These are phyloP conservation scores for Chaenodraco wilsoni DNA, from an alignment of 2,797 vertebrate genomes.

Conservation along the genomic window DNA sequence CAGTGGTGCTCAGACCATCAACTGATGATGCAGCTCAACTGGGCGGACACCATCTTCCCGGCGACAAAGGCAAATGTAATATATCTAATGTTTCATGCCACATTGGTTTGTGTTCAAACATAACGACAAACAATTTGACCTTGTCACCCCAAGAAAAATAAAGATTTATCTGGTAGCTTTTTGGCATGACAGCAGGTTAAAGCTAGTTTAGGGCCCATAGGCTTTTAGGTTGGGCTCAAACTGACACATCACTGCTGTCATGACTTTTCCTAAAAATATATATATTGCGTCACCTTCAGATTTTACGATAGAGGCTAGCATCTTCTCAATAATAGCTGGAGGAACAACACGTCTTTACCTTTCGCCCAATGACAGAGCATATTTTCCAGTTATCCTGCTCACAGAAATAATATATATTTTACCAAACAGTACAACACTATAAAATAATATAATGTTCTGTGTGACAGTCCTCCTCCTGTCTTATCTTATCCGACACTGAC, in stretches of 20 bases:
- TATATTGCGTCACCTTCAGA: slow-evolving; percentile 23
- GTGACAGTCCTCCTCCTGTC: neutral
- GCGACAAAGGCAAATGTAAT: slow-evolving; percentile 54
- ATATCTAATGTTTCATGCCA: neutral
- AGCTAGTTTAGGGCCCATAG: neutral
- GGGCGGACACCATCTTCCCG: slow-evolving; percentile 65
- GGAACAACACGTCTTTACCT: neutral
- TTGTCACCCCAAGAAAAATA: neutral
- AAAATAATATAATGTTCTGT: neutral
- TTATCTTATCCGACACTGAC: slow-evolving; percentile 43
- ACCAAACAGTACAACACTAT: neutral
- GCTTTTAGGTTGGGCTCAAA: neutral
- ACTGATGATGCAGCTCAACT: slow-evolving; percentile 65
- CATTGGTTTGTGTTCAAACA: slow-evolving; percentile 7
- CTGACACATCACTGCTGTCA: neutral
- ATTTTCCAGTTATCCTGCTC: slow-evolving; percentile 20
- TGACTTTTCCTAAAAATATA: neutral
- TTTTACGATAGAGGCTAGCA: neutral
- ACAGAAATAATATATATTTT: neutral
- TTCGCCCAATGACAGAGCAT: slow-evolving; percentile 55
- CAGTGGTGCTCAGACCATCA: slow-evolving; percentile 49
- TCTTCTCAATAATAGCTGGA: neutral
- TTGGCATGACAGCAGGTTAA: neutral
- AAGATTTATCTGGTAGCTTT: accelerated
- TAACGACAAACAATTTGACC: slow-evolving; percentile 7